phyloP scores from a whole-genome alignment of 2,113 vertebrate genomes.

The Catharus bicknelli region DNA sequence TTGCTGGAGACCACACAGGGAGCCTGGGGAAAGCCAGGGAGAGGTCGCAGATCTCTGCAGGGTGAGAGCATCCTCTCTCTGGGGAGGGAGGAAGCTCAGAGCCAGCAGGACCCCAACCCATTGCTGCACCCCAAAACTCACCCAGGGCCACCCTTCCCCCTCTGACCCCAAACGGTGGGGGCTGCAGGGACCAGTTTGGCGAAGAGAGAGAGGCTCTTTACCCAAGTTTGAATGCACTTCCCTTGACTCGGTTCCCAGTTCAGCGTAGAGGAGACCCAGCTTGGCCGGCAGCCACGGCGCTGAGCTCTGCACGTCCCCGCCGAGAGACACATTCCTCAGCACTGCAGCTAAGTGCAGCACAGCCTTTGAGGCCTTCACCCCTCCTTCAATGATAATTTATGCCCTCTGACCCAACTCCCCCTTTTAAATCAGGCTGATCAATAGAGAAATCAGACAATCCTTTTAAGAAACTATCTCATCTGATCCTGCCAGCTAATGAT shows the following conservation, averaged over 20 bases:
- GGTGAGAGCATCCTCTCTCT: neutral
- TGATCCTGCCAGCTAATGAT: constrained; percentile 62
- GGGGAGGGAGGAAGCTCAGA: neutral
- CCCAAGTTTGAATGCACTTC: constrained; percentile 43
- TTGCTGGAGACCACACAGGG: constrained; percentile 41
- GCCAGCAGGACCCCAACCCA: neutral
- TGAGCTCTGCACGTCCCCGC: constrained; percentile 13
- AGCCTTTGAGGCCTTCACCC: constrained; percentile 51
- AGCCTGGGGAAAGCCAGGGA: constrained; percentile 43
- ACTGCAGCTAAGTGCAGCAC: constrained; percentile 51
- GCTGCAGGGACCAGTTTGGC: neutral
- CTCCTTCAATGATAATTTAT: constrained; percentile 67
- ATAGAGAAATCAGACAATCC: constrained; percentile 75
- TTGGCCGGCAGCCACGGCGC: constrained; percentile 7
- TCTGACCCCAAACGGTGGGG: neutral
- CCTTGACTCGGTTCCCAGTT: constrained; percentile 35
- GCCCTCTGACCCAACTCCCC: constrained; percentile 66
- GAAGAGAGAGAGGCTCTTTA: neutral
- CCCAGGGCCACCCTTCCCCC: neutral
- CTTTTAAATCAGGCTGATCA: constrained; percentile 73
- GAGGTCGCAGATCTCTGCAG: neutral
- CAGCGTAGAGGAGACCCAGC: neutral
- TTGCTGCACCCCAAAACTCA: fast-evolving
- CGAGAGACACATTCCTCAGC: constrained; percentile 44
- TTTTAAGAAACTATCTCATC: constrained; percentile 70